Conservation (phyloP, 2,113 vertebrate species). For the Zeus faber region DNA sequence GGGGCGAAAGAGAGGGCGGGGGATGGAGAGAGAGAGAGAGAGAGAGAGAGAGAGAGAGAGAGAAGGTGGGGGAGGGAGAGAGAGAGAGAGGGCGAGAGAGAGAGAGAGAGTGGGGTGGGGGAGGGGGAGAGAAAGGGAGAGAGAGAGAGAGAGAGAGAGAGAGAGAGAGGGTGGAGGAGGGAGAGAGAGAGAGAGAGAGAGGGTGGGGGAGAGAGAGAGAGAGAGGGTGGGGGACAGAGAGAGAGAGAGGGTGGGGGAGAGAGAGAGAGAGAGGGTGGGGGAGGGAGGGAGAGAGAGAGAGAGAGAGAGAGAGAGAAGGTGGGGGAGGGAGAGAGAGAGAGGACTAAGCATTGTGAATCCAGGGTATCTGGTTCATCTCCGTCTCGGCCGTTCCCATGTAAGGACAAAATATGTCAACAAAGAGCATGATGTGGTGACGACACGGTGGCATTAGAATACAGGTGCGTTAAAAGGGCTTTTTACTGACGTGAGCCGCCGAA, state of each 20-base stretch:
- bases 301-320: conserved; percentile 10
- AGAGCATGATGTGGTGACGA: background rate
- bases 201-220: conserved; percentile 1
- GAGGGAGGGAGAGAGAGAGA: conserved; percentile 5
- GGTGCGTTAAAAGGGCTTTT: background rate
- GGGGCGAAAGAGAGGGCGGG: too few species aligned
- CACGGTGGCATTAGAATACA: background rate
- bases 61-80: background rate
- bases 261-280: conserved; percentile 2
- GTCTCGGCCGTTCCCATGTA: conserved; percentile 35
- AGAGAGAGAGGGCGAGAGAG: background rate
- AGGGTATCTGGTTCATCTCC: conserved; percentile 43
- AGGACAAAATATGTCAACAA: conserved; percentile 30
- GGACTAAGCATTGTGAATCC: conserved; percentile 18
- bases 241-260: conserved; percentile 7
- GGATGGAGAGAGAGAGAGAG: too few species aligned
- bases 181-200: background rate
- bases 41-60: conserved; percentile 5
- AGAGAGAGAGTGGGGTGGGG: background rate
- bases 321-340: conserved; percentile 14
- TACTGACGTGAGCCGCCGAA: too few species aligned
- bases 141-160: background rate
- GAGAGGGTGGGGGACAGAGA: conserved; percentile 5
- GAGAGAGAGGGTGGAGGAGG: background rate
- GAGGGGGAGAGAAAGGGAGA: background rate